Percentiles rank a stretch among this genome's conserved stretches.
Evolutionary conservation across 1,140 invertebrate species (phyloP).

Genomic region (Pogonognathellus flavescens): DNA sequence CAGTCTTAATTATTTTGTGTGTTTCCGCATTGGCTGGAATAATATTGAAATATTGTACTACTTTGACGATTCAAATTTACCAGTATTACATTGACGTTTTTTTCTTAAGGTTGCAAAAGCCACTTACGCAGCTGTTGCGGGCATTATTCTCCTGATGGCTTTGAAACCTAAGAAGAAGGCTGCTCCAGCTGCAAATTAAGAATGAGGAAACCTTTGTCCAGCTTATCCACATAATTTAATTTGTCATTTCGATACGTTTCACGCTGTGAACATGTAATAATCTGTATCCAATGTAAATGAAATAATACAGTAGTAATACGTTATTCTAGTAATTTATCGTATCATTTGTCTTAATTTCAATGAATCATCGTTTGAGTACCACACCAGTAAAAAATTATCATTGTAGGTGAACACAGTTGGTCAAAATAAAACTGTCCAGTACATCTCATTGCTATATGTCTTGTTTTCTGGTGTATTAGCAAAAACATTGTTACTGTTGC

Average conservation of each 20-base stretch:
- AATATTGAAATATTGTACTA: not conserved
- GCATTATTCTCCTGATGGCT: constrained; percentile 58
- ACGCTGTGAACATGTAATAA: not conserved
- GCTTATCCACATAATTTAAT: not conserved
- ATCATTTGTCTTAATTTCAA: too few relatives aligned
- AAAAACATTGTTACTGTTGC: too few relatives aligned
- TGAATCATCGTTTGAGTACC: not conserved
- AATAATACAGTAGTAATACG: constrained; percentile 32
- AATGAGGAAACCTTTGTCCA: not conserved
- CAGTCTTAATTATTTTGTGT: not conserved
- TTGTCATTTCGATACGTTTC: not conserved
- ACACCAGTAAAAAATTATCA: too few relatives aligned
- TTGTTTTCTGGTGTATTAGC: too few relatives aligned
- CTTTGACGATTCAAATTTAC: too few relatives aligned
- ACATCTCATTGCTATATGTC: too few relatives aligned
- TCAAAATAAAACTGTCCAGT: too few relatives aligned
- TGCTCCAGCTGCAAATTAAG: constrained; percentile 45
- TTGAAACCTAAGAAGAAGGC: constrained; percentile 67
- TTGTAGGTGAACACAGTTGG: too few relatives aligned
- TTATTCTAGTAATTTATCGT: not conserved
- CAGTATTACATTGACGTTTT: not conserved
- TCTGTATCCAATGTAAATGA: constrained; percentile 45
- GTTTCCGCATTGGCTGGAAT: not conserved
- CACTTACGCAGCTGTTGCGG: constrained; percentile 66
- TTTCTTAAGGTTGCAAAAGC: constrained; percentile 67